phyloP scores from a whole-genome alignment of 2,888 invertebrate genomes.

The Drosophila hamatofila region DNA sequence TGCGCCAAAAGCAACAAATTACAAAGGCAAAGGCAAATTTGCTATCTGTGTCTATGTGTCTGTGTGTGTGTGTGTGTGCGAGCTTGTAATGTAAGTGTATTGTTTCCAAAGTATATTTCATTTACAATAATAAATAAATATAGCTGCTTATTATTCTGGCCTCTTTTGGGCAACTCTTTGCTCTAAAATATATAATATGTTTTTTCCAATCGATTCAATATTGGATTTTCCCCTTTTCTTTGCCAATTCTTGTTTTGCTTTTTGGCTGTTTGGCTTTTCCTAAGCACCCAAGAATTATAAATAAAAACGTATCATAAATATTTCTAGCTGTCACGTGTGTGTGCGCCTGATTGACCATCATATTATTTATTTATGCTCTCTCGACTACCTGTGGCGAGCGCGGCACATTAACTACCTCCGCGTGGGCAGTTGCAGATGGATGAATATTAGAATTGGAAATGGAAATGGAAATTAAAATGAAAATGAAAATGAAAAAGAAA shows the following conservation, averaged over 20 bases:
- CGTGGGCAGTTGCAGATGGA: slow-evolving; percentile 42
- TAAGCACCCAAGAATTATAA: slow-evolving; percentile 34
- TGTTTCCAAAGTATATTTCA: background rate
- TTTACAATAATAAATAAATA: slow-evolving; percentile 1
- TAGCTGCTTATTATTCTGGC: background rate
- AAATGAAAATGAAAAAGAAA: slow-evolving; percentile 37
- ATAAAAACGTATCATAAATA: slow-evolving; percentile 64
- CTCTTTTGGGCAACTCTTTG: background rate
- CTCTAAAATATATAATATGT: background rate
- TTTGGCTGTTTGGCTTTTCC: slow-evolving; percentile 3
- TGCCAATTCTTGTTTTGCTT: slow-evolving; percentile 14
- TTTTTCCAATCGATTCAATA: background rate
- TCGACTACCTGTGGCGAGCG: slow-evolving; percentile 60
- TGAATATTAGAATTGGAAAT: slow-evolving; percentile 33
- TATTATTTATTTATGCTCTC: slow-evolving; percentile 60
- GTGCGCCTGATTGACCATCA: slow-evolving; percentile 55
- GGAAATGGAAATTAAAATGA: slow-evolving; percentile 24
- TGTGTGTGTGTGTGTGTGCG: background rate
- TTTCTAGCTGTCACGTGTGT: slow-evolving; percentile 70
- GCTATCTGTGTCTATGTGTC: background rate
- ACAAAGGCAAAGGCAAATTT: slow-evolving; percentile 9
- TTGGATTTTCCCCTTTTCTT: background rate
- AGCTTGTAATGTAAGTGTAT: slow-evolving; percentile 1
- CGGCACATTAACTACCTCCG: slow-evolving; percentile 54
- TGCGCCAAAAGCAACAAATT: slow-evolving; percentile 37